Percentiles rank a stretch among this genome's conserved stretches.
Evolutionary conservation across 2,888 invertebrate species (phyloP).

Genomic region (Cremastinae sp.): DNA sequence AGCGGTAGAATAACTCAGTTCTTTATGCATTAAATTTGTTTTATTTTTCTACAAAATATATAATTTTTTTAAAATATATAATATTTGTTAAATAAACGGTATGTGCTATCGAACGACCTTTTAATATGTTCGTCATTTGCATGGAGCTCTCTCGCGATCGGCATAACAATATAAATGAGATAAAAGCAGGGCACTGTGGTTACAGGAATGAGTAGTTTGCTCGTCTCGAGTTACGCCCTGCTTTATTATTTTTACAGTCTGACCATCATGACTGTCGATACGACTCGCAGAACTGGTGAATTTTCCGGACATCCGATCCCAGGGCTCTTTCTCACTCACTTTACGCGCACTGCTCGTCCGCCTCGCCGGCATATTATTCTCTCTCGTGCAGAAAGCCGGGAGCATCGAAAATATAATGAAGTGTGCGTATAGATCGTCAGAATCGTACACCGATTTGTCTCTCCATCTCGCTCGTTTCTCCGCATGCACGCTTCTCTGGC

Average conservation of each 20-base stretch:
- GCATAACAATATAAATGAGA: neutral
- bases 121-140: neutral
- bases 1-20: too few species aligned
- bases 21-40: too few species aligned
- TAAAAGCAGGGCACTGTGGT: neutral
- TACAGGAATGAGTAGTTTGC: neutral
- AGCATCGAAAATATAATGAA: too few species aligned
- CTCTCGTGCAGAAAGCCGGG: too few species aligned
- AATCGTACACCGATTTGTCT: neutral
- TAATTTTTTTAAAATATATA: too few species aligned
- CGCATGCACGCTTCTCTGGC: slow-evolving; percentile 44
- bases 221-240: slow-evolving; percentile 1
- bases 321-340: neutral
- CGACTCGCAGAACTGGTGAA: slow-evolving; percentile 47
- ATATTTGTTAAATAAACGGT: too few species aligned
- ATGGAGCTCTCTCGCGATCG: neutral
- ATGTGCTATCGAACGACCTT: too few species aligned
- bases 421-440: too few species aligned
- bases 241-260: neutral
- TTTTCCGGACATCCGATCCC: slow-evolving; percentile 47
- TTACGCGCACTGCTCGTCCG: neutral
- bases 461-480: neutral
- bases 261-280: slow-evolving; percentile 27
- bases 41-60: too few species aligned
- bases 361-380: neutral